Percentiles rank a stretch among this genome's conserved stretches.
phyloP scores from a whole-genome alignment of 2,888 invertebrate genomes.

The Melitaea athalia region DNA sequence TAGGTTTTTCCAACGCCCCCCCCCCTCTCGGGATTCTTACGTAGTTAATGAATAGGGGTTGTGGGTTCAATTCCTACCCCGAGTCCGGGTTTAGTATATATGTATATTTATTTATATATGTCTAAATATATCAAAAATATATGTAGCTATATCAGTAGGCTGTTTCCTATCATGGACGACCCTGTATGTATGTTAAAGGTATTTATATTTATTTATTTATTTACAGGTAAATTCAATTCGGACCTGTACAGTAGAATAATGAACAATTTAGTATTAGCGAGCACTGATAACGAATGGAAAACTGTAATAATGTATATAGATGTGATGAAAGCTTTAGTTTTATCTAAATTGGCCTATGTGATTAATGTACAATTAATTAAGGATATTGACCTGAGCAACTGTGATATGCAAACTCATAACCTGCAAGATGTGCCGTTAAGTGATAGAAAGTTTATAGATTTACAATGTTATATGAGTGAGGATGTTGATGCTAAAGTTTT shows the following conservation, averaged over 20 bases:
- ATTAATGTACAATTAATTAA: conserved; percentile 77
- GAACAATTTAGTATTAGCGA: conserved; percentile 63
- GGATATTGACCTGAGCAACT: conserved; percentile 59
- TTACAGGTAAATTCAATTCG: conserved; percentile 72
- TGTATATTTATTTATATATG: too few species aligned
- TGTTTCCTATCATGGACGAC: too few species aligned
- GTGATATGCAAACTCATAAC: conserved; percentile 68
- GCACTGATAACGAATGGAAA: conserved; percentile 68
- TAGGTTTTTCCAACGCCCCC: too few species aligned
- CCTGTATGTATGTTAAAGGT: too few species aligned
- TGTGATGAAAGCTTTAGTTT: conserved; percentile 64
- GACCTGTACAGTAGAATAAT: conserved; percentile 65
- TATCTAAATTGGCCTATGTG: conserved; percentile 68
- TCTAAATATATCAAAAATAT: too few species aligned
- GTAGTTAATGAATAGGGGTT: too few species aligned
- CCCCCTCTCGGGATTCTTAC: too few species aligned
- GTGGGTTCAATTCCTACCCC: too few species aligned
- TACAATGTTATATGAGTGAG: conserved; percentile 83
- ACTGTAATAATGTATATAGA: conserved; percentile 64
- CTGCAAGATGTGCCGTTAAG: conserved; percentile 63
- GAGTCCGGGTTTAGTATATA: too few species aligned
- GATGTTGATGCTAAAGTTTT: conserved; percentile 80
- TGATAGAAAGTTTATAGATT: conserved; percentile 67
- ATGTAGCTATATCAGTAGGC: too few species aligned
- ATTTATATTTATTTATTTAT: conserved; percentile 18